Evolutionary conservation across 2,888 invertebrate species (phyloP).

Genomic region (Euzetes globulus): DNA sequence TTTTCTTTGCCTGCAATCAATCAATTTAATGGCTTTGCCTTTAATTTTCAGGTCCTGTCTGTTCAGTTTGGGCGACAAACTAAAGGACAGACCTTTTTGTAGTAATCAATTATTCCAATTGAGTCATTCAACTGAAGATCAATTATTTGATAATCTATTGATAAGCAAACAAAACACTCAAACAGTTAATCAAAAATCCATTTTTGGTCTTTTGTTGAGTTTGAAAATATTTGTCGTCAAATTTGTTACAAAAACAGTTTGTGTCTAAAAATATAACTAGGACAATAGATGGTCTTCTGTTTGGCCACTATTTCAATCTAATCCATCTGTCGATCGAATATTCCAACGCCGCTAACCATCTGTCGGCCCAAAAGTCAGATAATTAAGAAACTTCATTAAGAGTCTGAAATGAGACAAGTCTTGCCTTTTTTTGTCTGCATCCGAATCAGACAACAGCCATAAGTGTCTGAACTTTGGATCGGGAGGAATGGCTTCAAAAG

Average conservation of each 20-base stretch:
- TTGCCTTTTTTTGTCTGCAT: conserved; percentile 88
- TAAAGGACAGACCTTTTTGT: no score
- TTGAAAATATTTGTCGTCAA: not conserved
- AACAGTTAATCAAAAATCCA: not conserved
- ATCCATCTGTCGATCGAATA: conserved; percentile 85
- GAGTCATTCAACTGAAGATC: no score
- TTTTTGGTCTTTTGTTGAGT: not conserved
- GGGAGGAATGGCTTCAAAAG: conserved; percentile 82
- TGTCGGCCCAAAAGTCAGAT: conserved; percentile 50
- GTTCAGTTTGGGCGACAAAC: no score
- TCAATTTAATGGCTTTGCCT: no score
- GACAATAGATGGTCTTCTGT: not conserved
- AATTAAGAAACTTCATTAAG: no score
- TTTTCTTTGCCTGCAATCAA: no score
- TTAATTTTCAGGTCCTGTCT: no score
- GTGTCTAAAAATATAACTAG: conserved; percentile 14
- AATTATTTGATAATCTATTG: no score
- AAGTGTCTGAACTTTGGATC: conserved; percentile 78
- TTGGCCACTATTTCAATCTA: conserved; percentile 45
- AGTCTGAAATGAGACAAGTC: no score
- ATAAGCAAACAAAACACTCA: no score
- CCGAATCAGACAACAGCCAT: conserved; percentile 85
- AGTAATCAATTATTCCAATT: no score
- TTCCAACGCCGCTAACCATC: conserved; percentile 87
- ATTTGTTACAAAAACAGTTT: not conserved